Conservation (phyloP, 2,888 invertebrate genomes). For the Caenorhabditis sp. region DNA sequence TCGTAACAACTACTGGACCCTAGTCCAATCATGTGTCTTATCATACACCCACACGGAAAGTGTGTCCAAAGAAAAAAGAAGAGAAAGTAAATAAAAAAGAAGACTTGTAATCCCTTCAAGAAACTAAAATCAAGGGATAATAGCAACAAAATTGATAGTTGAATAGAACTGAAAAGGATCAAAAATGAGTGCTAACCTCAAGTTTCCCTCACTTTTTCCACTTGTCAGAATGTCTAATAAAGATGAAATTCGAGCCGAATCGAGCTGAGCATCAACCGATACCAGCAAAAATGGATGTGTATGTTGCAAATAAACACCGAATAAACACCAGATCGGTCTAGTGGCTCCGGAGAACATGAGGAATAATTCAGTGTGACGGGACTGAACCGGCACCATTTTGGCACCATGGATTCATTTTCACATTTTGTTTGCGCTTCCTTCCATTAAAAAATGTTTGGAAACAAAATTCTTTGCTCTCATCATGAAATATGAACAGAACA, state of each 20-base stretch:
- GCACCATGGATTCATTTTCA: constrained; percentile 27
- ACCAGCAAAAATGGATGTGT: constrained; percentile 18
- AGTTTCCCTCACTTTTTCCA: constrained; percentile 4
- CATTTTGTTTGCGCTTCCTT: constrained; percentile 20
- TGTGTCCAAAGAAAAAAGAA: no score
- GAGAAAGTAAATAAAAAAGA: background rate
- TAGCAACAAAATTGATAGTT: constrained; percentile 9
- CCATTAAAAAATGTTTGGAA: background rate
- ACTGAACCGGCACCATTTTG: background rate
- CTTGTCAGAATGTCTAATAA: constrained; percentile 40
- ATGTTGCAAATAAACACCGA: constrained; percentile 1
- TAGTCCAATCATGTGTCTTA: background rate
- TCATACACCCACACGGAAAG: constrained; percentile 1
- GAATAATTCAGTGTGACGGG: constrained; percentile 36
- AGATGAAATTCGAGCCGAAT: constrained; percentile 28
- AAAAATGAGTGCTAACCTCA: constrained; percentile 19
- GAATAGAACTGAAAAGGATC: constrained; percentile 29
- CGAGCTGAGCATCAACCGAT: background rate
- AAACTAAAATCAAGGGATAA: constrained; percentile 9
- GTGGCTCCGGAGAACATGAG: background rate
- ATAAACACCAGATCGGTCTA: constrained; percentile 16
- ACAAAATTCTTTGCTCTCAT: background rate
- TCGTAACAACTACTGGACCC: background rate
- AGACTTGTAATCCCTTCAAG: constrained; percentile 20
- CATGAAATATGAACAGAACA: constrained; percentile 34